Evolutionary conservation across 2,797 vertebrate species (phyloP), one percentile per base, ranked within the genome.

Genomic region (Carapus acus): DNA sequence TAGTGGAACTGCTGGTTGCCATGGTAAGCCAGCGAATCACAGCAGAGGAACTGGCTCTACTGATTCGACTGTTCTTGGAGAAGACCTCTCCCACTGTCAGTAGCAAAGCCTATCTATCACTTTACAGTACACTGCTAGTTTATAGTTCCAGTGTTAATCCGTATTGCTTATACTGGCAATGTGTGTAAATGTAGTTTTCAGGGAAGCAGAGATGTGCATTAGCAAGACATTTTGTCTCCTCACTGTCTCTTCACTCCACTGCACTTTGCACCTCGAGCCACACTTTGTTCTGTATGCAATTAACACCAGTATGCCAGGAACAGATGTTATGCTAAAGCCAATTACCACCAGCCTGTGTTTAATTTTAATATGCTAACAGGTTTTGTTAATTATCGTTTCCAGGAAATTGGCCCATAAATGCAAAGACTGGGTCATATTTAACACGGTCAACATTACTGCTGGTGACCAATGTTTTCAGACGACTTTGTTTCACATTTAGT

Each of bases 51-150:
- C 82, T 99, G 56, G 84, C 88, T 56, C 89, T 96, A 63, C 83
- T 99, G 78, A 84, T 98, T 60, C 90, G 89, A 58, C 83, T 93
- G 76, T 97, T 98, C 86, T 83, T 97, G 85, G 95, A 96, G 80
- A 92, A 93, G 83, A 88, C 88, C 19, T 91, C 93, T 45, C 94
- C 93, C 58, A 94, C 88, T 15, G 96, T 98, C 90, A 88, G 87
- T 89, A 78, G 66, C 48, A 44, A 49, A 49, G 56, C 53, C 49
- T 51, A 46, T 67, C 61, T 41, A 47, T 73, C 60, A 49, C 41
- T 67, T 33, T 62, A 33, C 62, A 49, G 4, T 43, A 43, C 40
- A 14, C 37, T 43, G 44, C 42, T 60, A 31, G 44, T 50, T 69
- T 62, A 43, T 7, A 4, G 45, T 49, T 3, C 37, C 37, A 46